A percentile compares a stretch with the other conserved stretches of the same genome.
Evolutionary conservation across 2,797 vertebrate species (phyloP).

Genomic region (Arrhamphus sclerolepis): DNA sequence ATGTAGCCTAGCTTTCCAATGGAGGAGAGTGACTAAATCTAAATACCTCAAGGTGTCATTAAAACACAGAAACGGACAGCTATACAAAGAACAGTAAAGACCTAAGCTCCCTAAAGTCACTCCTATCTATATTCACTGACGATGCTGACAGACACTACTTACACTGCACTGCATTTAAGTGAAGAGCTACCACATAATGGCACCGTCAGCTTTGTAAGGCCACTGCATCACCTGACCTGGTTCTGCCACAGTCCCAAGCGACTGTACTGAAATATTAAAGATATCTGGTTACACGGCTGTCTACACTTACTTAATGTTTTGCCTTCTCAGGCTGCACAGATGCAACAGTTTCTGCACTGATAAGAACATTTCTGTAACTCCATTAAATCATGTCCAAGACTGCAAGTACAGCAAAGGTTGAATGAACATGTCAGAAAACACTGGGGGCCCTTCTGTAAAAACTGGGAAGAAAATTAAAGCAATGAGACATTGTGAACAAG

Average conservation of each 20-base stretch:
- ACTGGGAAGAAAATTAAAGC: not conserved
- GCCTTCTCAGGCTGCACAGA: conserved; percentile 30
- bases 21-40: conserved; percentile 49
- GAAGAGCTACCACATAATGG: conserved; percentile 52
- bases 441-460: conserved; percentile 16
- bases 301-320: conserved; percentile 40
- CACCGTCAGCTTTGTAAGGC: conserved; percentile 63
- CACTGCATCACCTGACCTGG: conserved; percentile 42
- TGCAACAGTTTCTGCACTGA: conserved; percentile 34
- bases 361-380: not conserved
- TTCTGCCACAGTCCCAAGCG: conserved; percentile 42
- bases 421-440: conserved; percentile 14
- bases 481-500: conserved; percentile 1
- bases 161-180: conserved; percentile 57
- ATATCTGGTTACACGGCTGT: conserved; percentile 24
- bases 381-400: too few relatives aligned
- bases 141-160: conserved; percentile 66
- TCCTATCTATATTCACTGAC: conserved; percentile 52
- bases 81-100: conserved; percentile 61
- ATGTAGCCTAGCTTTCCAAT: conserved; percentile 41
- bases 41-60: conserved; percentile 52
- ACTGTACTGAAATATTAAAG: conserved; percentile 22
- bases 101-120: conserved; percentile 56
- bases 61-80: conserved; percentile 64
- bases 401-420: conserved; percentile 5